Conservation (phyloP, 2,888 invertebrate genomes). For the Ischnura elegans region DNA sequence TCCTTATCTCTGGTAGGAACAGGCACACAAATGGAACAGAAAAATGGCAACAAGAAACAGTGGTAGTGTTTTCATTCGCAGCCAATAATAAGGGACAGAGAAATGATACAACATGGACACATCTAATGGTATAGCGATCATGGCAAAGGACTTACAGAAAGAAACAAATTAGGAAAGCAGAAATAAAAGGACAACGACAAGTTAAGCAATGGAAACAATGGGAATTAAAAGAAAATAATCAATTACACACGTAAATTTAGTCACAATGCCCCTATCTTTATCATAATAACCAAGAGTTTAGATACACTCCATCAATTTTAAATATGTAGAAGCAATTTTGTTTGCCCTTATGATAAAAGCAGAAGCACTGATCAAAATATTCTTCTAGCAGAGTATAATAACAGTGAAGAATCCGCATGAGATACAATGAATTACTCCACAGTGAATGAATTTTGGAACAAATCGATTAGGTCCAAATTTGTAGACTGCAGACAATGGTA, state of each 20-base stretch:
- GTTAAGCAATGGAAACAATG: neutral
- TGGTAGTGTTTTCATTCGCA: neutral
- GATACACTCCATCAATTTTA: neutral
- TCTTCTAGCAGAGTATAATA: neutral
- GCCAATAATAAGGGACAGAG: neutral
- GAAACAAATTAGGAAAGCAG: neutral
- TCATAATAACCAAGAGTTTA: neutral
- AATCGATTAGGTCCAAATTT: neutral
- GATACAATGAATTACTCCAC: neutral
- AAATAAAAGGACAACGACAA: neutral
- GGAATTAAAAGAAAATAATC: neutral
- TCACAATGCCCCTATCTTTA: neutral
- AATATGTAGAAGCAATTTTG: neutral
- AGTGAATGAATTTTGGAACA: neutral
- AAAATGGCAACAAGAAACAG: neutral
- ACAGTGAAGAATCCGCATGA: neutral
- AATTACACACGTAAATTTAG: neutral
- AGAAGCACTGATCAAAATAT: neutral
- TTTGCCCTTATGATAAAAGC: neutral
- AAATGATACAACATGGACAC: neutral
- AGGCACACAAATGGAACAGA: neutral
- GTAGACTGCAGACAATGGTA: neutral
- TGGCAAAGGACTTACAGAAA: slow-evolving; percentile 4
- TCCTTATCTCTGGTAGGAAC: neutral
- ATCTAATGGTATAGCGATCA: neutral